Conservation (phyloP, 2,888 invertebrate species). For the Netelia virgata region DNA sequence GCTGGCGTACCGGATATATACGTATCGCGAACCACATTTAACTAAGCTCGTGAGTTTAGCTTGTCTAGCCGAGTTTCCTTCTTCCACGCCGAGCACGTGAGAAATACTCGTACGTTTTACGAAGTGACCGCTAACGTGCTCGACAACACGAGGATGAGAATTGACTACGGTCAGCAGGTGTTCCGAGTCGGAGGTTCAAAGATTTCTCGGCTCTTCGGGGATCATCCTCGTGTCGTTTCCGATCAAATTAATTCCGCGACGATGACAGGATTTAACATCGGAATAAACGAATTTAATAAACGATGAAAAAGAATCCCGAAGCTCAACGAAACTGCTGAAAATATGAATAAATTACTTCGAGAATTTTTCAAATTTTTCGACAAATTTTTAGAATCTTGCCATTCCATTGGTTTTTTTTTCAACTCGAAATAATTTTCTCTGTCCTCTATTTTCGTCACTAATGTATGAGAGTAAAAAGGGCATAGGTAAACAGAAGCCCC, state of each 20-base stretch:
- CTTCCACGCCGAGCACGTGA: neutral
- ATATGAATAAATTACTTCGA: no score
- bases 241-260: neutral
- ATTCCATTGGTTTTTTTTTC: neutral
- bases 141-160: neutral
- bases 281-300: no score
- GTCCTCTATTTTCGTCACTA: neutral
- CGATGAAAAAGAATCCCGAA: no score
- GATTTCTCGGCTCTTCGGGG: constrained; percentile 32
- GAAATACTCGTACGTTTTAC: constrained; percentile 17
- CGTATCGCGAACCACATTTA: neutral
- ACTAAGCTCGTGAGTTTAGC: constrained; percentile 17
- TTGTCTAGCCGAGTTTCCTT: constrained; percentile 33
- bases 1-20: constrained; percentile 12
- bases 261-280: no score
- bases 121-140: neutral
- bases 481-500: constrained; percentile 17
- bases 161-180: constrained; percentile 6
- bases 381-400: neutral
- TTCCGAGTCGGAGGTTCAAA: constrained; percentile 1
- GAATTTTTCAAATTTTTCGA: neutral
- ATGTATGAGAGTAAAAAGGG: constrained; percentile 6
- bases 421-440: neutral
- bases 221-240: constrained; percentile 11
- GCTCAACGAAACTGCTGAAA: no score